phyloP scores from a whole-genome alignment of 92 coral and sea anemone genomes.

The Micromussa lordhowensis region DNA sequence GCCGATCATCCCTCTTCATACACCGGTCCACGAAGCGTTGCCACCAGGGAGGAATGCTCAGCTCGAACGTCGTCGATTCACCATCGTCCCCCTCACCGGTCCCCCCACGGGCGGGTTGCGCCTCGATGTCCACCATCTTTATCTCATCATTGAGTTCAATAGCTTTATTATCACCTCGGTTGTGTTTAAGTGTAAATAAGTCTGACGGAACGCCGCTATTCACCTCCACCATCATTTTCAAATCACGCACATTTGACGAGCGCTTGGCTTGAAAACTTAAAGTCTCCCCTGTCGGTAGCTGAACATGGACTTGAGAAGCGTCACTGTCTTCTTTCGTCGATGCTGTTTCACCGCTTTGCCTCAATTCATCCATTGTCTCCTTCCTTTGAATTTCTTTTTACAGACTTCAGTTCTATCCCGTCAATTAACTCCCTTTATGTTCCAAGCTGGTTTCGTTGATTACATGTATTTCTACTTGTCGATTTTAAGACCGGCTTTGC shows the following conservation, averaged over 20 bases:
- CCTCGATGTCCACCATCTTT: conserved; percentile 47
- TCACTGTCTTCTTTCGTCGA: background rate
- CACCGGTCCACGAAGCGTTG: conserved; percentile 54
- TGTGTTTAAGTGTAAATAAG: conserved; percentile 46
- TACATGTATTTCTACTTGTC: background rate
- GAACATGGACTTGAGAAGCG: conserved; percentile 14
- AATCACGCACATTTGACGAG: conserved; percentile 42
- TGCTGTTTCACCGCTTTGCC: background rate
- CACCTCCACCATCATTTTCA: conserved; percentile 50
- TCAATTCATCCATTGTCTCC: conserved; percentile 1
- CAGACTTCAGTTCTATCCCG: background rate
- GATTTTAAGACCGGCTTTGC: background rate
- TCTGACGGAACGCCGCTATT: conserved; percentile 64
- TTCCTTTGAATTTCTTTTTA: background rate
- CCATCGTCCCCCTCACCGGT: background rate
- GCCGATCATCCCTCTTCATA: conserved; percentile 63
- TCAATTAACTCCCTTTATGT: too few species aligned
- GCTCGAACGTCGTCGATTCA: conserved; percentile 17
- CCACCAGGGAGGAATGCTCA: conserved; percentile 62
- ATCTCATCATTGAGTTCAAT: conserved; percentile 44
- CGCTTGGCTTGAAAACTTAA: conserved; percentile 14
- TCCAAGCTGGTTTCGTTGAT: background rate
- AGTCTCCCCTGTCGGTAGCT: conserved; percentile 27
- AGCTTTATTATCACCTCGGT: conserved; percentile 2
- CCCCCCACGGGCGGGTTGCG: background rate